A percentile compares a stretch with the other conserved stretches of the same genome.
phyloP scores from a whole-genome alignment of 2,888 invertebrate species.

The Nasonia oneida region DNA sequence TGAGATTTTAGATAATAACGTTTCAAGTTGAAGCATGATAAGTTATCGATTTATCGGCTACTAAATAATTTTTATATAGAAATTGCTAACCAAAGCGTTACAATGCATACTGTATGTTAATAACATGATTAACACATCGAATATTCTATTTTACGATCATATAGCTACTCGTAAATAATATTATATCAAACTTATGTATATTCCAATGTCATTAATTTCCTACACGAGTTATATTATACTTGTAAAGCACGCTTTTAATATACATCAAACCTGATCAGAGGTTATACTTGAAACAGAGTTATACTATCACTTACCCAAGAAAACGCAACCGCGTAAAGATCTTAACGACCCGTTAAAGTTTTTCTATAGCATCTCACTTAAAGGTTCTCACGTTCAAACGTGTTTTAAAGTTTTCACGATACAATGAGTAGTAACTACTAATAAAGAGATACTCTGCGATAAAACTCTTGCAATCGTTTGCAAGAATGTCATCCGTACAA shows the following conservation, averaged over 20 bases:
- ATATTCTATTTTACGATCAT: neutral
- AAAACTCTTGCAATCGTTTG: no score
- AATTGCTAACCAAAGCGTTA: neutral
- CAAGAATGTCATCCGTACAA: no score
- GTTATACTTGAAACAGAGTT: neutral
- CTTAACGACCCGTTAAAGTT: neutral
- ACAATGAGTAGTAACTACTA: neutral
- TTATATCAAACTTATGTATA: neutral
- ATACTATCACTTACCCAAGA: neutral
- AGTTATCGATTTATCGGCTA: conserved; percentile 1
- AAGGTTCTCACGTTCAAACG: neutral
- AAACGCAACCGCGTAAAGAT: neutral
- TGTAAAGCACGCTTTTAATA: neutral
- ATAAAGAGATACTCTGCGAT: neutral
- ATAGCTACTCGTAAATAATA: neutral
- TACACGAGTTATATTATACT: neutral
- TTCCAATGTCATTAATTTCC: no score
- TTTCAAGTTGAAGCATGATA: neutral
- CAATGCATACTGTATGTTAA: conserved; percentile 6
- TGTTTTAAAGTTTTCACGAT: neutral
- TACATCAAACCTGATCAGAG: neutral
- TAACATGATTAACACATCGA: neutral
- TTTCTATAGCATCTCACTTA: neutral
- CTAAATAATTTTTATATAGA: no score
- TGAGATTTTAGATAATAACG: neutral